Base-by-base conservation (phyloP, 1,140 invertebrate genomes). In the Tribolium madens region DNA sequence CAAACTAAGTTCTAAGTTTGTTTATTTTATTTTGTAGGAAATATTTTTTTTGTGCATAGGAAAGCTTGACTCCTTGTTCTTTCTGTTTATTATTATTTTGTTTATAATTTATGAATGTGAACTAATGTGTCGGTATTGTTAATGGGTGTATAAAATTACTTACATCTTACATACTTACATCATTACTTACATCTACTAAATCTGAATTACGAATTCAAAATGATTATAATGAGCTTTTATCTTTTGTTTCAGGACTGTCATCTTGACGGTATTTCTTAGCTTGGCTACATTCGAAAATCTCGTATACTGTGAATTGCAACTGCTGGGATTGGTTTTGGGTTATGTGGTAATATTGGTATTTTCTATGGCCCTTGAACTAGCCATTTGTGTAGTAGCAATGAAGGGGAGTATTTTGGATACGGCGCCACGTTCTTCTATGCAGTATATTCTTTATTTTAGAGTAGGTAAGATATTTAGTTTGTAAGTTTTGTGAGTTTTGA, bases 381-480 rank as follows among this genome's bases (percentile, higher is more conserved):
- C 88, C 75, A 93, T 97, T 75, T 92, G 92, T 77, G 88, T 92
- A 76, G 89, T 95, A 60, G 93, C 95, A 60, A 91, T 95, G 85
- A 88, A 93, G 75, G 96, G 96, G 69, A 93, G 93, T 78, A 97
- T 97, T 81, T 87, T 97, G 69, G 91, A 95, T 81, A 92, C 92
- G 0, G 87, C 88, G 18, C 92, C 92, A 0, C 87, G 95, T 53
- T 89, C 90, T 47, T 90, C 92, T 73, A 95, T 96, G 89, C 92
- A 94, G 85, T 93, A 95, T 84, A 88, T 96, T 13, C 91, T 97
- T 68, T 97, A 97, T 86, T 84, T 92, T 73, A 90, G 94, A 85
- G 87, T 95, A 47, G 90, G 95, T 96, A 88, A 91, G 90, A 87
- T 76, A 21, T 60, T 50, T 36, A 10, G 4, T 4, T 36, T 33